phyloP scores from a whole-genome alignment of 2,797 vertebrate genomes.

The Syngnathus rostellatus region DNA sequence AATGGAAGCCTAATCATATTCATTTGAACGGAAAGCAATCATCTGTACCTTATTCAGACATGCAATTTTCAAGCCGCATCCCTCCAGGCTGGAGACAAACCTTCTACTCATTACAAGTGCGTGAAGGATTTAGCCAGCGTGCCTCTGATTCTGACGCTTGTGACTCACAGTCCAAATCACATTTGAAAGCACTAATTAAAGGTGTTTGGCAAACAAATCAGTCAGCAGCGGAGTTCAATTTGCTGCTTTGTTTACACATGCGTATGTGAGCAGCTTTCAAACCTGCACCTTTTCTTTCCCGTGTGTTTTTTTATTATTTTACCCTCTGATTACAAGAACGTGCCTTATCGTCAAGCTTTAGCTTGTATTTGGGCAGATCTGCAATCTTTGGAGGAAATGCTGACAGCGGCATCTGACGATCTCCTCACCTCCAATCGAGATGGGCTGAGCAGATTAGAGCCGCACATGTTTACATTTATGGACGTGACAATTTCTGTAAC shows the following conservation, averaged over 20 bases:
- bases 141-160: constrained; percentile 23
- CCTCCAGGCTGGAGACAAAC: constrained; percentile 24
- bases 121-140: constrained; percentile 25
- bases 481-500: not conserved
- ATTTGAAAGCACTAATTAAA: constrained; percentile 34
- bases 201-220: constrained; percentile 21
- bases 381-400: not conserved
- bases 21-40: constrained; percentile 22
- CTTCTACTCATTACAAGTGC: constrained; percentile 14
- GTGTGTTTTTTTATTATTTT: no score
- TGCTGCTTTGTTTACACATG: not conserved
- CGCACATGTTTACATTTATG: not conserved
- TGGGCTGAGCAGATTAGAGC: not conserved
- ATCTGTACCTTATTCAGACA: constrained; percentile 18
- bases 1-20: constrained; percentile 21
- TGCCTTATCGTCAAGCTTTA: not conserved
- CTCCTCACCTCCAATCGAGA: not conserved
- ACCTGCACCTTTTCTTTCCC: not conserved
- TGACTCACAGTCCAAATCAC: constrained; percentile 28
- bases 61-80: constrained; percentile 17
- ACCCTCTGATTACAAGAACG: not conserved
- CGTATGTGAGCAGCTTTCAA: not conserved
- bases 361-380: not conserved
- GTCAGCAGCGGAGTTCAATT: constrained; percentile 7
- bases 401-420: not conserved